phyloP scores from a whole-genome alignment of 2,888 invertebrate genomes.

The Phragmatobia fuliginosa region DNA sequence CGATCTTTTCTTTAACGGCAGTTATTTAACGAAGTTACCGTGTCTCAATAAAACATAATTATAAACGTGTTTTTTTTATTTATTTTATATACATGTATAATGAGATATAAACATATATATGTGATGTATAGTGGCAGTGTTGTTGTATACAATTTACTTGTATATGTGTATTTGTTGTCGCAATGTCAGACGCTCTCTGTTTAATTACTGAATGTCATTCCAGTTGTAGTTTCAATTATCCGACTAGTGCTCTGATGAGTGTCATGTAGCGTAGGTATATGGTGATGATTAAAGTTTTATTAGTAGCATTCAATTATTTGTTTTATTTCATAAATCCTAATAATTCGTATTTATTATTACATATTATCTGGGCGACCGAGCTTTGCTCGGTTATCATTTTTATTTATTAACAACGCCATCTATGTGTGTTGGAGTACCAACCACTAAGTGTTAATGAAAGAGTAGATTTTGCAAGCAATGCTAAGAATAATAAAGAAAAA shows the following conservation, averaged over 20 bases:
- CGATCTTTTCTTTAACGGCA: conserved; percentile 24
- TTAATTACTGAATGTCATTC: conserved; percentile 56
- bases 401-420: too few species aligned
- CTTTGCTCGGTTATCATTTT: too few species aligned
- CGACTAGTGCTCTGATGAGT: conserved; percentile 48
- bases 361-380: too few species aligned
- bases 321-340: conserved; percentile 55
- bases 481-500: too few species aligned
- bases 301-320: conserved; percentile 62
- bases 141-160: conserved; percentile 23
- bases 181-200: conserved; percentile 44
- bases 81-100: conserved; percentile 10
- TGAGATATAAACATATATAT: background rate
- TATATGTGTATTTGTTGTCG: conserved; percentile 25
- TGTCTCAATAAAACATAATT: conserved; percentile 40
- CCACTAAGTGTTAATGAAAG: too few species aligned
- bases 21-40: conserved; percentile 33
- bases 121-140: conserved; percentile 28
- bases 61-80: conserved; percentile 39
- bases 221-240: conserved; percentile 53
- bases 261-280: conserved; percentile 56
- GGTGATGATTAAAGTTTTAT: conserved; percentile 68
- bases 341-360: background rate
- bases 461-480: too few species aligned
- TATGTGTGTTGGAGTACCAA: too few species aligned